Base-by-base conservation (phyloP, 2,113 vertebrate genomes). In the Phycodurus eques region DNA sequence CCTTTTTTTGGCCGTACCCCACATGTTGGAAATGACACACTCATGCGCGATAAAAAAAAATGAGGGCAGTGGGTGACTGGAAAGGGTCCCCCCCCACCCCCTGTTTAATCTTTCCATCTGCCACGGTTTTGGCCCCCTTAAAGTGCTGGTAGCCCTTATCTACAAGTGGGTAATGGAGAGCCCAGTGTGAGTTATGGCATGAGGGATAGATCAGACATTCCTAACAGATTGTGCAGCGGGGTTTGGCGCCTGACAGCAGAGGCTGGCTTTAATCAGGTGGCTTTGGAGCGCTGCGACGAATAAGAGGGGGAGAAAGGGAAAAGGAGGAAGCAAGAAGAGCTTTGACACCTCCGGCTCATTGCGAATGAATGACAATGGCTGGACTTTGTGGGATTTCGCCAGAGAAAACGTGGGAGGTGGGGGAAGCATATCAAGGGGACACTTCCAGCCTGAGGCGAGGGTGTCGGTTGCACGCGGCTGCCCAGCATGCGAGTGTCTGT, bases 231-330 rank as follows among this genome's bases (percentile, higher is more conserved):
- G 82, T 84, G 80, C 83, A 84, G 84, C 72, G 64, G 77, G 31
- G 44, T 76, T 53, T 73, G 76, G 80, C 82, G 87, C 77, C 80
- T 85, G 83, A 87, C 83, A 86, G 78, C 83, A 89, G 80, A 71
- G 82, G 78, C 87, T 90, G 88, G 83, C 73, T 89, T 88, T 87
- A 90, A 89, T 90, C 90, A 87, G 77, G 76, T 74, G 76, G 77
- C 81, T 87, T 80, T 71, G 49, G 74, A 64, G 76, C 73, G 65
- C 22, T 83, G 82, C 66, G 83, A 78, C 78, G 70, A 87, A 79
- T 59, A 80, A 87, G 78, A 81, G 68, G 47, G 66, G 68, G 70
- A 31, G 22, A 71, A 76, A 27, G 70, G 71, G 80, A 82, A 75
- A 79, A 43, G 61, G 43, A 71, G 75, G 69, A 73, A 76, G 61